These are phyloP conservation scores for Corythornis vintsioides DNA, from an alignment of 2,113 vertebrate species.

Conservation along the genomic window DNA sequence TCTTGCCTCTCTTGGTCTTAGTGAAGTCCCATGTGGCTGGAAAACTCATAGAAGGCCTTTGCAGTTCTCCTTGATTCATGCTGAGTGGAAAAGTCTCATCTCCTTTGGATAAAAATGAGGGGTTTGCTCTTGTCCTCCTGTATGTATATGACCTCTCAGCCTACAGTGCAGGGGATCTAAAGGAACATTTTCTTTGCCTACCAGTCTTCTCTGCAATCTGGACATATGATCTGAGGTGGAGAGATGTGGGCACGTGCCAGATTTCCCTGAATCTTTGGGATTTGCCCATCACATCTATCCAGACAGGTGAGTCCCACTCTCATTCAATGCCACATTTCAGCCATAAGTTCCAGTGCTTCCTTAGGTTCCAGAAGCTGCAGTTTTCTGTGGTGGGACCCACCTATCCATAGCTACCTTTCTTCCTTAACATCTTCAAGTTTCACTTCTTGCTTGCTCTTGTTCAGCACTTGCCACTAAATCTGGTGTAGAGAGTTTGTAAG, in stretches of 20 bases:
- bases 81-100: background rate
- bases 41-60: background rate
- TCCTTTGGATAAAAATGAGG: background rate
- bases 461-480: background rate
- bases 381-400: background rate
- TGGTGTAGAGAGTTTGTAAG: background rate
- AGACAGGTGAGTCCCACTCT: background rate
- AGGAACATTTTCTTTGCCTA: background rate
- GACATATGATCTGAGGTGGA: background rate
- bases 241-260: fast-evolving
- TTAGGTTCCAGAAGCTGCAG: background rate
- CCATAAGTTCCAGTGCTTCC: background rate
- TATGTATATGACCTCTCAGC: background rate
- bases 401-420: background rate
- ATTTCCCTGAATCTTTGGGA: background rate
- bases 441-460: background rate
- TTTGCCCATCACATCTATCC: background rate
- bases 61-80: background rate
- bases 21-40: fast-evolving
- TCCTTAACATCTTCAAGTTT: background rate
- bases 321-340: background rate
- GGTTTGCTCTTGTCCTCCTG: background rate
- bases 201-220: background rate
- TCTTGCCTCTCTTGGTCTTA: background rate
- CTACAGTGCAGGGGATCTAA: background rate